Evolutionary conservation across 1,140 invertebrate species (phyloP).

Genomic region (Drosophila ambigua): DNA sequence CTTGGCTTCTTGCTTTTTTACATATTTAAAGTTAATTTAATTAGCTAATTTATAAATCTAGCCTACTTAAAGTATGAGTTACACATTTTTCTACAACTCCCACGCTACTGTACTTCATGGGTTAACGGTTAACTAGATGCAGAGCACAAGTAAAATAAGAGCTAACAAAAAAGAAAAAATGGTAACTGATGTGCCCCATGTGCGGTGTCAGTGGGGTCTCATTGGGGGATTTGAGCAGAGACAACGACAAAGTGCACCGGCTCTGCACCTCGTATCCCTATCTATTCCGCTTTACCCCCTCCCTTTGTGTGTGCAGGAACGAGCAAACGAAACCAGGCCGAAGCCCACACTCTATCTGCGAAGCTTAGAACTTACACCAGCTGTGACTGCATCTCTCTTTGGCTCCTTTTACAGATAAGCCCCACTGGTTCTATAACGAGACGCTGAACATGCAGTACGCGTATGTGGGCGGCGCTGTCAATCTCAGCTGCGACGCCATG

Average conservation of each 20-base stretch:
- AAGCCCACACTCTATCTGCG: slow-evolving; percentile 17
- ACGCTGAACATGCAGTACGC: slow-evolving; percentile 81
- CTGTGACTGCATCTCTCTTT: slow-evolving; percentile 1
- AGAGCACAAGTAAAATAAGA: slow-evolving; percentile 6
- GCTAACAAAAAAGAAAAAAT: slow-evolving; percentile 7
- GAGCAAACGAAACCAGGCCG: slow-evolving; percentile 20
- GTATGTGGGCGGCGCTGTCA: slow-evolving; percentile 85
- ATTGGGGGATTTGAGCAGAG: slow-evolving; percentile 34
- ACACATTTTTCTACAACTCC: not conserved
- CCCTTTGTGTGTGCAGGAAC: not conserved
- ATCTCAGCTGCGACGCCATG: slow-evolving; percentile 86
- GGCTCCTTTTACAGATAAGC: slow-evolving; percentile 58
- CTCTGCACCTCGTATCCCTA: slow-evolving; percentile 4
- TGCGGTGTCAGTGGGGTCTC: slow-evolving; percentile 26
- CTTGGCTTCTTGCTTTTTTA: too few relatives aligned
- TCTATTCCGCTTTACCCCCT: not conserved
- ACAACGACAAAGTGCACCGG: slow-evolving; percentile 49
- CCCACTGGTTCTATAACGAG: slow-evolving; percentile 76
- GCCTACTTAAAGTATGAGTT: too few relatives aligned
- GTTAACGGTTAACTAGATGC: slow-evolving; percentile 19
- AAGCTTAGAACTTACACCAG: slow-evolving; percentile 10
- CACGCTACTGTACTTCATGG: not conserved
- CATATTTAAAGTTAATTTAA: too few relatives aligned
- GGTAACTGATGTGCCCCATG: slow-evolving; percentile 20
- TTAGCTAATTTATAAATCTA: too few relatives aligned